Percentiles rank a stretch among this genome's conserved stretches.
phyloP scores from a whole-genome alignment of 2,888 invertebrate species.

The Caenorhabditis doughertyi region DNA sequence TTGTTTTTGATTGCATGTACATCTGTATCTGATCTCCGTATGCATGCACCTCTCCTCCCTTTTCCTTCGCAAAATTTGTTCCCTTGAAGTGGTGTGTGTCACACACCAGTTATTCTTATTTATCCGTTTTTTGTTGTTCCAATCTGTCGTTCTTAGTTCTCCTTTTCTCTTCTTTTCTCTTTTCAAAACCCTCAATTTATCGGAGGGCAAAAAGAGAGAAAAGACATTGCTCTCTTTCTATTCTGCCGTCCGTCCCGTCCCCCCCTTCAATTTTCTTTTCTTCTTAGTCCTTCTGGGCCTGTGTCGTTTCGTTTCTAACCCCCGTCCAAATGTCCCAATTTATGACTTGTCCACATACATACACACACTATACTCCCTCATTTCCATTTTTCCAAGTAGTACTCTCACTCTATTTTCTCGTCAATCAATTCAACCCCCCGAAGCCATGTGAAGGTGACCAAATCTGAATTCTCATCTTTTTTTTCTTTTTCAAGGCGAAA shows the following conservation, averaged over 20 bases:
- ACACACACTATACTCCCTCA: slow-evolving; percentile 26
- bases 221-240: slow-evolving; percentile 13
- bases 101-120: not conserved
- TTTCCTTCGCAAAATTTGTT: not conserved
- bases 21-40: too few species aligned
- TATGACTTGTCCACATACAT: slow-evolving; percentile 34
- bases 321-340: slow-evolving; percentile 50
- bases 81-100: too few species aligned
- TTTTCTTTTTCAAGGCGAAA: not conserved
- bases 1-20: too few species aligned
- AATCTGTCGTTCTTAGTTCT: slow-evolving; percentile 8
- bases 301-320: not conserved
- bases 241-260: not conserved
- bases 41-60: too few species aligned
- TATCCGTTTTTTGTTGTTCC: not conserved
- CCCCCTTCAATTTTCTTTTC: slow-evolving; percentile 44
- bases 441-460: not conserved
- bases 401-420: slow-evolving; percentile 15
- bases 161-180: not conserved
- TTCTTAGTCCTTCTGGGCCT: not conserved
- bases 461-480: slow-evolving; percentile 22
- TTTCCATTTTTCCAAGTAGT: slow-evolving; percentile 46
- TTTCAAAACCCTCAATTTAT: slow-evolving; percentile 35
- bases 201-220: not conserved
- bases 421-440: slow-evolving; percentile 29